Evolutionary conservation across 2,113 vertebrate genomes (phyloP).

Genomic region (Heptranchias perlo): DNA sequence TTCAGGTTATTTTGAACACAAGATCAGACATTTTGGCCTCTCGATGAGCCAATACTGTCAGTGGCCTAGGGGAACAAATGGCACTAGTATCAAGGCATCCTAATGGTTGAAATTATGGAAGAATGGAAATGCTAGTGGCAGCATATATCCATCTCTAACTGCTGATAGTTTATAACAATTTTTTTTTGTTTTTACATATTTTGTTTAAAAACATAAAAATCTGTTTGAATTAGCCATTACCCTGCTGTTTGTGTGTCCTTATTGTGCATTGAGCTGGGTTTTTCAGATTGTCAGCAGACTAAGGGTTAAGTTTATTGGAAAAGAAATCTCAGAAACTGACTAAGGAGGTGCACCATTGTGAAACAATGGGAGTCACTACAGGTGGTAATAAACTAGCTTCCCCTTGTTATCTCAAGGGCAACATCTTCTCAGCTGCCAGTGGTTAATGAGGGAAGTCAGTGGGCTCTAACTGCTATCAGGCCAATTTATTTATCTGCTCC

Average conservation of each 20-base stretch:
- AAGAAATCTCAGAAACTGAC: background rate
- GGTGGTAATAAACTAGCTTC: background rate
- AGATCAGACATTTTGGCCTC: background rate
- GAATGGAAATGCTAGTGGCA: background rate
- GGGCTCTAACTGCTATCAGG: background rate
- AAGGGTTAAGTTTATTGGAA: background rate
- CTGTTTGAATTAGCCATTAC: background rate
- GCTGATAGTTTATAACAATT: too few species aligned
- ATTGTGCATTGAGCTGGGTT: background rate
- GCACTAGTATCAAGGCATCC: background rate
- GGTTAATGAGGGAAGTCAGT: slow-evolving; percentile 3
- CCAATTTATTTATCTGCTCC: background rate
- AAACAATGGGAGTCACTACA: background rate
- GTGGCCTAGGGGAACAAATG: background rate
- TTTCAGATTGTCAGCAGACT: background rate
- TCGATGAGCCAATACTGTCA: background rate
- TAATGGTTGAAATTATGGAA: background rate
- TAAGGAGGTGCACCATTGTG: background rate
- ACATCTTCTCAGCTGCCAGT: background rate
- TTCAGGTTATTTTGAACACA: background rate
- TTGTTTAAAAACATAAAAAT: background rate
- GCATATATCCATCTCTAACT: too few species aligned
- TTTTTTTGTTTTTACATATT: background rate
- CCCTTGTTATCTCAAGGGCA: background rate
- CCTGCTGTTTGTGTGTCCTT: background rate